A percentile compares a stretch with the other conserved stretches of the same genome.
Conservation (phyloP, 1,140 invertebrate genomes). For the Hyposmocoma kahamanoa region DNA sequence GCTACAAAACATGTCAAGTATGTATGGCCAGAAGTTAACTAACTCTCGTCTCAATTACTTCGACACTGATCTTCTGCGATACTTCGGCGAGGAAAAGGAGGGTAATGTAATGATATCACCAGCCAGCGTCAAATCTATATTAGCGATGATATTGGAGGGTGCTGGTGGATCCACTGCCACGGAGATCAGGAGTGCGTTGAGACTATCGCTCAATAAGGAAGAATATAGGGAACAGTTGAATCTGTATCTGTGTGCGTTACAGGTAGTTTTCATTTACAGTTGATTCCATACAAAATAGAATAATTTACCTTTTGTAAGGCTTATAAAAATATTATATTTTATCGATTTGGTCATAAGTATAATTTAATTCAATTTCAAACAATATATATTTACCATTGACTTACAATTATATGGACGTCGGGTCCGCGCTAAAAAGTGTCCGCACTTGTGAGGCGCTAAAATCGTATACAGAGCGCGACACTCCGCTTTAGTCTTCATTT, state of each 20-base stretch:
- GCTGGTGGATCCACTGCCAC: slow-evolving; percentile 73
- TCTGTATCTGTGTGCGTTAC: slow-evolving; percentile 65
- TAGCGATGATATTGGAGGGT: slow-evolving; percentile 79
- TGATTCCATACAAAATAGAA: too few species aligned
- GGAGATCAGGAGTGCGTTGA: slow-evolving; percentile 76
- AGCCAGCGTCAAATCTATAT: slow-evolving; percentile 77
- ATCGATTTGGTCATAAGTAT: too few species aligned
- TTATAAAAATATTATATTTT: too few species aligned
- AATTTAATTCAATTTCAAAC: too few species aligned
- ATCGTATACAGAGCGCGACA: too few species aligned
- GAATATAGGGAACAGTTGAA: slow-evolving; percentile 59
- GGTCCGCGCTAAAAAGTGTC: too few species aligned
- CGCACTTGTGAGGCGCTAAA: too few species aligned
- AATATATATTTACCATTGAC: too few species aligned
- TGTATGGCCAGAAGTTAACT: slow-evolving; percentile 10
- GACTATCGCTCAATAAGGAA: slow-evolving; percentile 69
- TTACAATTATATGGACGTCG: too few species aligned
- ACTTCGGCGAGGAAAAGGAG: slow-evolving; percentile 34
- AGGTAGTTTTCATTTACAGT: slow-evolving; percentile 54
- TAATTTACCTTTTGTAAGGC: too few species aligned
- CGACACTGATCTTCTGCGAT: slow-evolving; percentile 71
- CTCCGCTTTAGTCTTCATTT: too few species aligned
- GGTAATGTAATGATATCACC: slow-evolving; percentile 81
- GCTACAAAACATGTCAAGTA: too few species aligned
- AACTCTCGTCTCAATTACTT: slow-evolving; percentile 74